phyloP scores from a whole-genome alignment of 2,797 vertebrate genomes.

The Chelon auratus region DNA sequence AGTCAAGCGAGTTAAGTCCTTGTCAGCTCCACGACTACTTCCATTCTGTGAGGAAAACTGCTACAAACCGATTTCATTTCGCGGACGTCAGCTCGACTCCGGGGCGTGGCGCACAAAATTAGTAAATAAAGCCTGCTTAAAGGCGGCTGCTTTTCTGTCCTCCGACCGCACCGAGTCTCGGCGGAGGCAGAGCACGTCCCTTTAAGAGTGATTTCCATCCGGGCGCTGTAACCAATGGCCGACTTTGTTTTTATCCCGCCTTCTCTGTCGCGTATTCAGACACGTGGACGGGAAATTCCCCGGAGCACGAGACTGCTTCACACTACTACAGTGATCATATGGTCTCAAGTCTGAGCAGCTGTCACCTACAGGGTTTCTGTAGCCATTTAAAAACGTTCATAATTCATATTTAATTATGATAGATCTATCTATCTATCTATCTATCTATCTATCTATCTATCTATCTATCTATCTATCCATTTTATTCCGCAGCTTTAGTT shows the following conservation, averaged over 20 bases:
- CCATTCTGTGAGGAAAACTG: constrained; percentile 77
- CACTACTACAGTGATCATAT: constrained; percentile 30
- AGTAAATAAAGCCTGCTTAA: constrained; percentile 72
- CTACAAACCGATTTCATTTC: constrained; percentile 69
- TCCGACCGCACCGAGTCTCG: fast-evolving
- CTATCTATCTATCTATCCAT: no score
- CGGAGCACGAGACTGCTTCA: constrained; percentile 67
- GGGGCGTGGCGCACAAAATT: constrained; percentile 61
- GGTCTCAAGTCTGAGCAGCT: constrained; percentile 19
- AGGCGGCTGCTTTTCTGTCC: constrained; percentile 14
- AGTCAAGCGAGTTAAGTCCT: constrained; percentile 73
- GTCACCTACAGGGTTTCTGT: constrained; percentile 22
- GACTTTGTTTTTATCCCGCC: constrained; percentile 84
- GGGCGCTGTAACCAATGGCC: constrained; percentile 71
- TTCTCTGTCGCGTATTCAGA: constrained; percentile 68
- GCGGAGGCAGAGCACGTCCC: background rate
- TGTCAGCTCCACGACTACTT: constrained; percentile 70
- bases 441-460: no score
- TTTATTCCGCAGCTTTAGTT: no score
- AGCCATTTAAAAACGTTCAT: background rate
- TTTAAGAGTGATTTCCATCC: constrained; percentile 56
- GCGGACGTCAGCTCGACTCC: constrained; percentile 77
- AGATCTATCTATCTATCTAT: no score
- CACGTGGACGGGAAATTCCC: constrained; percentile 90
- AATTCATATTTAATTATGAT: no score